Conservation (phyloP, 2,113 vertebrate species). For the Caracal caracal region DNA sequence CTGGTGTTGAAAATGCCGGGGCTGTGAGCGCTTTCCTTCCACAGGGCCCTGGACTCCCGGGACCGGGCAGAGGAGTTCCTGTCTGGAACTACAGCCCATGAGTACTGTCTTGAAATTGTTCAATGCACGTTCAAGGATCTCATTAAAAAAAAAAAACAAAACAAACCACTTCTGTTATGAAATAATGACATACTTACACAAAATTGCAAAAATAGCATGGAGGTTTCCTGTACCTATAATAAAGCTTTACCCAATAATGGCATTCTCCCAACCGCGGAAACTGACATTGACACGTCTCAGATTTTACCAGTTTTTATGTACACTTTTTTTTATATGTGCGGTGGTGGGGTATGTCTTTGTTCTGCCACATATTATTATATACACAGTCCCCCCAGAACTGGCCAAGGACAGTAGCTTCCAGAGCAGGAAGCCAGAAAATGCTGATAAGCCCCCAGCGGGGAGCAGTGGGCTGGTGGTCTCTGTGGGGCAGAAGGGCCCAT, state of each 20-base stretch:
- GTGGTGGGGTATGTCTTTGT: background rate
- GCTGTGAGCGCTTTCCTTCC: background rate
- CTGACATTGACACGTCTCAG: background rate
- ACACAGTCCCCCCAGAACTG: background rate
- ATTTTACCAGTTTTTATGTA: background rate
- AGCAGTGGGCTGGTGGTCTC: background rate
- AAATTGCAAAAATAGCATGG: background rate
- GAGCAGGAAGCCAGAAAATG: background rate
- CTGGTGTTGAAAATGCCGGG: background rate
- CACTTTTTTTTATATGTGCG: background rate
- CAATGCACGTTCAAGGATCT: background rate
- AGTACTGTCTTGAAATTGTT: background rate
- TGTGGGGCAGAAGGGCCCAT: background rate
- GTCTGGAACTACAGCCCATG: background rate
- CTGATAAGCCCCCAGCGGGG: background rate
- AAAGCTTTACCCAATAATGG: background rate
- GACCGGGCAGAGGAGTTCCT: rapidly evolving
- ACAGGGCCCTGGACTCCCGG: background rate
- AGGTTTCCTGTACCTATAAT: background rate
- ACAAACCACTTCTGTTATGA: background rate
- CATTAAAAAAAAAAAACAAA: background rate
- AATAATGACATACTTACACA: background rate
- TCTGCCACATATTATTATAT: background rate
- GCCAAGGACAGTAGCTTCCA: background rate
- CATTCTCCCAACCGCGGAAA: background rate